Evolutionary conservation across 2,797 vertebrate genomes (phyloP).

Genomic region (Aotus griseimembra): DNA sequence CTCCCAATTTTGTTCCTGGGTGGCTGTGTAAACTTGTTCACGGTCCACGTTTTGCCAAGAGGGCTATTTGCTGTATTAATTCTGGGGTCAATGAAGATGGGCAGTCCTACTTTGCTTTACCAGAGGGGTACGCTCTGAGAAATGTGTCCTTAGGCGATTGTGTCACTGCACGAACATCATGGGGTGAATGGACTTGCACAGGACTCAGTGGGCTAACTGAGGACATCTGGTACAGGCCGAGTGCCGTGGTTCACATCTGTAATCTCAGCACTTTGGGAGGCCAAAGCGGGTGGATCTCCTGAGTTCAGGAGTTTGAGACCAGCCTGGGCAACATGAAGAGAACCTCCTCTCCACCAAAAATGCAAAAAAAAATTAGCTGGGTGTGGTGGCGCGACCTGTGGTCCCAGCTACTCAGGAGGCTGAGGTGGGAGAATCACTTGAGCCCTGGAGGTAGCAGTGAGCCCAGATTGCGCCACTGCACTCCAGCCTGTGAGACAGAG

Average conservation of each 20-base stretch:
- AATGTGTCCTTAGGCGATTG: not conserved
- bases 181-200: not conserved
- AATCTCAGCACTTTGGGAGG: not conserved
- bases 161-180: not conserved
- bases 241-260: not conserved
- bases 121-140: not conserved
- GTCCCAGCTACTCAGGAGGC: not conserved
- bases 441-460: not conserved
- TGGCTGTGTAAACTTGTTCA: not conserved
- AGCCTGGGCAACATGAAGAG: not conserved
- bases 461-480: not conserved
- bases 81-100: not conserved
- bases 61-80: not conserved
- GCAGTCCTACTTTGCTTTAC: not conserved
- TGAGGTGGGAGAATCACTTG: not conserved
- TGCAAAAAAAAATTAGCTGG: not conserved
- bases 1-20: not conserved
- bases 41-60: not conserved
- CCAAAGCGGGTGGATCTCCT: not conserved
- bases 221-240: not conserved
- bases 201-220: not conserved
- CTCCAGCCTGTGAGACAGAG: accelerated
- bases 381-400: not conserved
- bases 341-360: not conserved
- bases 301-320: not conserved